Percentiles rank a stretch among this genome's conserved stretches.
Conservation (phyloP, 2,888 invertebrate genomes). For the Clanis bilineata region DNA sequence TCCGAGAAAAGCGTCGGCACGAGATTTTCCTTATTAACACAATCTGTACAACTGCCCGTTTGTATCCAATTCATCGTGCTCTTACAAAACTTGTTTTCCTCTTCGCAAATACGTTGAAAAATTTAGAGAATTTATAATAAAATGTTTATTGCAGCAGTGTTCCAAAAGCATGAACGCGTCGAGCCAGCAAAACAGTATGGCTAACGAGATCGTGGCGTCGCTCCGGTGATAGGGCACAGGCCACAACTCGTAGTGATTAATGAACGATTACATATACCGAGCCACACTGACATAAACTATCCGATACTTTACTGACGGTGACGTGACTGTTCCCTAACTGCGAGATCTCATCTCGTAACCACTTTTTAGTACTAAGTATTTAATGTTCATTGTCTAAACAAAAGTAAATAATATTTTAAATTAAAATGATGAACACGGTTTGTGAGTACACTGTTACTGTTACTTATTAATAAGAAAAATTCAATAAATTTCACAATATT, state of each 20-base stretch:
- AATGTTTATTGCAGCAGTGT: conserved; percentile 72
- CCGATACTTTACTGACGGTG: conserved; percentile 51
- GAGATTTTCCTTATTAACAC: background rate
- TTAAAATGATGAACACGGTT: too few species aligned
- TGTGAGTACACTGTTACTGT: too few species aligned
- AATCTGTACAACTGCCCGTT: background rate
- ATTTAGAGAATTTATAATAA: conserved; percentile 31
- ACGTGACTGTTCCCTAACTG: background rate
- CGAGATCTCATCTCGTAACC: conserved; percentile 6
- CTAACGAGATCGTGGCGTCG: conserved; percentile 78
- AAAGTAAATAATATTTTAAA: background rate
- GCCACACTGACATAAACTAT: conserved; percentile 62
- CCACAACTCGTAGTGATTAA: conserved; percentile 65
- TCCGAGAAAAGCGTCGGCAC: background rate
- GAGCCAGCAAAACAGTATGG: conserved; percentile 78
- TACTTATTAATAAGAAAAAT: too few species aligned
- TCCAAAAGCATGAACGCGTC: conserved; percentile 77
- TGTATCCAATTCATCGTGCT: background rate
- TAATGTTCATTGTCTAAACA: background rate
- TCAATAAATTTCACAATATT: too few species aligned
- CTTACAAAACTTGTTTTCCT: background rate
- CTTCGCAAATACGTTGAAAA: conserved; percentile 18
- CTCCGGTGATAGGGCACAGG: conserved; percentile 79
- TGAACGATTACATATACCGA: conserved; percentile 64
- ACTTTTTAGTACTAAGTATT: background rate